phyloP scores from a whole-genome alignment of 2,888 invertebrate genomes.

The Eurois occulta region DNA sequence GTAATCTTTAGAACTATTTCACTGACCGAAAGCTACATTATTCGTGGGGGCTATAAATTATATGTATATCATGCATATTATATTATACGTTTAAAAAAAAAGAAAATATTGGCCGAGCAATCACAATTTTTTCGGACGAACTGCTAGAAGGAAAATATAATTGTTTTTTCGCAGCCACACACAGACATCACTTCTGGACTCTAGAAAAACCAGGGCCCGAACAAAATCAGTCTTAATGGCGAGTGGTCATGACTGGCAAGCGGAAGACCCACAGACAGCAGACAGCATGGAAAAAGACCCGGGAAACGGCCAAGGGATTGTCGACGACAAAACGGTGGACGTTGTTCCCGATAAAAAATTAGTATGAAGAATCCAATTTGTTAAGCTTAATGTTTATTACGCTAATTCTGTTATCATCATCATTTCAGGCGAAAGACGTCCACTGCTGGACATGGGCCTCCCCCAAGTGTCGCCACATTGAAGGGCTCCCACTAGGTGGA shows the following conservation, averaged over 20 bases:
- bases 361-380: neutral
- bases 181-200: neutral
- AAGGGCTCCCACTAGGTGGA: too few relatives aligned
- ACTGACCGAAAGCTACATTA: too few relatives aligned
- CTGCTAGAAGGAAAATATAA: neutral
- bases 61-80: too few relatives aligned
- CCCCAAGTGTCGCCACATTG: too few relatives aligned
- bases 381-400: neutral
- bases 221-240: neutral
- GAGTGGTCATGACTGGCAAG: neutral
- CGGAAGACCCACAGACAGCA: neutral
- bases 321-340: neutral
- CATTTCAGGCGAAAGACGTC: too few relatives aligned
- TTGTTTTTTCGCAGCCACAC: neutral
- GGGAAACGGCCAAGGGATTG: neutral
- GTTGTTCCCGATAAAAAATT: neutral
- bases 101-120: too few relatives aligned
- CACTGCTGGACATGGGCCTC: too few relatives aligned
- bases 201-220: neutral
- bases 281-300: neutral
- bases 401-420: too few relatives aligned
- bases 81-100: too few relatives aligned
- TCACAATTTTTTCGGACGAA: too few relatives aligned
- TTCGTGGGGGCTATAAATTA: too few relatives aligned
- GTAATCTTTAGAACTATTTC: too few relatives aligned